These are phyloP conservation scores for Diarsia mendica DNA, from an alignment of 2,888 invertebrate species.

Conservation along the genomic window DNA sequence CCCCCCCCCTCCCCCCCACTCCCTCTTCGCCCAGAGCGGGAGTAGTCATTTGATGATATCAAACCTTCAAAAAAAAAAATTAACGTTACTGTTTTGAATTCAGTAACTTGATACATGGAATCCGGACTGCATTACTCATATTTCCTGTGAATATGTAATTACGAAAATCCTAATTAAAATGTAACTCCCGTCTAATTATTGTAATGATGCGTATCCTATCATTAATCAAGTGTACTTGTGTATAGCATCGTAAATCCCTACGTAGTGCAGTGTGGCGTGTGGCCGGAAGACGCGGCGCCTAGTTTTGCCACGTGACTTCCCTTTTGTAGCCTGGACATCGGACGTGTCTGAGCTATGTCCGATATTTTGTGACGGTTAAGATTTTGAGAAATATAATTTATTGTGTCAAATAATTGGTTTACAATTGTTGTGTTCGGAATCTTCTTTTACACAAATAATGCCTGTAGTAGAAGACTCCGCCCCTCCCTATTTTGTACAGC, in stretches of 20 bases:
- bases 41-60: too few relatives aligned
- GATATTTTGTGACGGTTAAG: not conserved
- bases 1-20: too few relatives aligned
- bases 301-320: slow-evolving; percentile 59
- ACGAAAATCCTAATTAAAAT: slow-evolving; percentile 5
- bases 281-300: slow-evolving; percentile 63
- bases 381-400: too few relatives aligned
- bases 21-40: too few relatives aligned
- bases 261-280: not conserved
- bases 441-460: too few relatives aligned
- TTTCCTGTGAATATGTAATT: slow-evolving; percentile 4
- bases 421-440: too few relatives aligned
- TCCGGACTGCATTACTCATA: not conserved
- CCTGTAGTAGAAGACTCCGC: too few relatives aligned
- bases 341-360: slow-evolving; percentile 22
- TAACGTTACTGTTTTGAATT: not conserved
- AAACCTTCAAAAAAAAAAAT: not conserved
- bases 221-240: slow-evolving; percentile 40
- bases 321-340: slow-evolving; percentile 22
- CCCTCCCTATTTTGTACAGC: too few relatives aligned
- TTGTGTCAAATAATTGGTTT: too few relatives aligned
- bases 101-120: not conserved
- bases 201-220: slow-evolving; percentile 29
- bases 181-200: slow-evolving; percentile 6
- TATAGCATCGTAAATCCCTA: slow-evolving; percentile 23